A percentile compares a stretch with the other conserved stretches of the same genome.
These are phyloP conservation scores for Vulpes ferrilata DNA, from an alignment of 2,113 vertebrate genomes.

Conservation along the genomic window DNA sequence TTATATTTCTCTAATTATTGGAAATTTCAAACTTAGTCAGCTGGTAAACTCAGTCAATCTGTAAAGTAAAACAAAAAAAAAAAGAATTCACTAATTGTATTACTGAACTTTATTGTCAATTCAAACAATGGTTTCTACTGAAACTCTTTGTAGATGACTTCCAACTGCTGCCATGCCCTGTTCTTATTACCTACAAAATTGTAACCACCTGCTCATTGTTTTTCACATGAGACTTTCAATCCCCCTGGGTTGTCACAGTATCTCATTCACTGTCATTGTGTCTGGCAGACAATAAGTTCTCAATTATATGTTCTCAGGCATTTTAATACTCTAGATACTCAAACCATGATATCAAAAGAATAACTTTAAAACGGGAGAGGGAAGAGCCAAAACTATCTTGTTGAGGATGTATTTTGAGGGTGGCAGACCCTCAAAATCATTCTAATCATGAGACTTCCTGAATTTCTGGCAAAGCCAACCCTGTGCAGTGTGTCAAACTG, in stretches of 20 bases:
- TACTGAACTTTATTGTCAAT: not conserved
- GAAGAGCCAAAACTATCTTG: not conserved
- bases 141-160: not conserved
- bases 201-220: not conserved
- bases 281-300: not conserved
- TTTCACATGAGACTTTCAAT: not conserved
- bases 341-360: not conserved
- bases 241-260: too few species aligned
- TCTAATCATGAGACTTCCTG: not conserved
- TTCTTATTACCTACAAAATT: not conserved
- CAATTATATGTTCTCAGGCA: not conserved
- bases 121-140: not conserved
- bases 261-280: not conserved
- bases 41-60: not conserved
- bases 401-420: not conserved
- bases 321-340: not conserved
- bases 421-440: not conserved
- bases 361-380: not conserved
- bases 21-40: slow-evolving; percentile 11
- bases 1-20: not conserved
- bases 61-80: not conserved
- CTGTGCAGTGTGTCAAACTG: not conserved
- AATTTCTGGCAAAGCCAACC: not conserved
- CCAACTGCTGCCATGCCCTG: not conserved
- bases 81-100: not conserved